Base-by-base conservation (phyloP, 2,113 vertebrate genomes). In the Tragulus kanchil region DNA sequence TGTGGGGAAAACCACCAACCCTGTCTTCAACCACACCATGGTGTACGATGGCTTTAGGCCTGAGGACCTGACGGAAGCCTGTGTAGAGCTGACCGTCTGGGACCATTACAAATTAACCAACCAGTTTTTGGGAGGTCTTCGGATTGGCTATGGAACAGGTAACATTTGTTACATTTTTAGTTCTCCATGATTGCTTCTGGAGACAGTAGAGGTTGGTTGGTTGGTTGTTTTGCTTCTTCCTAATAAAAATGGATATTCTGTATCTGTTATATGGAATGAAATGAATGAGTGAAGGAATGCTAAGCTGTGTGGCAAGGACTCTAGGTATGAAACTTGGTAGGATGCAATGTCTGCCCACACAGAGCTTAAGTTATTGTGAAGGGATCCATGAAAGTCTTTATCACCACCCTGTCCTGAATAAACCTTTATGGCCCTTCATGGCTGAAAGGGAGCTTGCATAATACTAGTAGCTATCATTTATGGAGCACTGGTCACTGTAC, bases 1-100 rank as follows among this genome's bases (percentile, higher is more conserved):
- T 1, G 98, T 99, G 79, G 98, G 99, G 93, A 99, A 99, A 97
- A 99, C 99, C 0, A 97, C 98, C 85, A 99, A 99, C 93, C 99
- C 99, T 0, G 93, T 99, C 86, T 99, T 99, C 97, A 99, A 99
- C 97, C 99, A 99, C 98, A 99, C 99, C 42, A 99, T 99, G 99
- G 99, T 99, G 79, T 99, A 99, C 0, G 99, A 99, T 14, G 99
- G 99, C 67, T 99, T 99, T 95, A 98, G 98, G 54, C 97, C 98
- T 26, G 99, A 99, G 94, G 99, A 99, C 94, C 97, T 99, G 52
- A 99, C 67, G 67, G 99, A 99, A 98, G 99, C 99, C 83, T 99
- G 99, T 21, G 91, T 99, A 85, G 99, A 99, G 93, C 98, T 99
- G 90, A 99, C 99, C 0, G 99, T 99, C 95, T 99, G 99, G 99